These are phyloP conservation scores for Cherax destructor DNA, from an alignment of 1,140 invertebrate genomes.

Conservation along the genomic window DNA sequence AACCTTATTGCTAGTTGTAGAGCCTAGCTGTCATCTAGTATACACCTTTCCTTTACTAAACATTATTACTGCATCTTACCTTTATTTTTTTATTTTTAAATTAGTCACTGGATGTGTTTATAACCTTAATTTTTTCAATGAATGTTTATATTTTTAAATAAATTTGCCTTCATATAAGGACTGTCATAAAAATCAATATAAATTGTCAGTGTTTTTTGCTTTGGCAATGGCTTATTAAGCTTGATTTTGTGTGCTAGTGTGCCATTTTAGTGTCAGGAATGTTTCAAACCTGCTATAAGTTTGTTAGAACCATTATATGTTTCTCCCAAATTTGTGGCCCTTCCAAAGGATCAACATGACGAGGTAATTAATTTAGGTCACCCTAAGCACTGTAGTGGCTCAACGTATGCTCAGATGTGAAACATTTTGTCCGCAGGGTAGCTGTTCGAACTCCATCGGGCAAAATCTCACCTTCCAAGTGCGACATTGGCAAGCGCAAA, in stretches of 20 bases:
- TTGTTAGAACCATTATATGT: neutral
- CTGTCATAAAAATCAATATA: neutral
- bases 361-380: constrained; percentile 7
- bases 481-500: constrained; percentile 35
- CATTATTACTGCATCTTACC: neutral
- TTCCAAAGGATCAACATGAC: constrained; percentile 21
- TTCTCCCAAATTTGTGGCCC: constrained; percentile 6
- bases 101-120: neutral
- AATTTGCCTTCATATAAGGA: neutral
- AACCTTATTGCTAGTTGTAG: too few relatives aligned
- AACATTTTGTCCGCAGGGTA: constrained; percentile 18
- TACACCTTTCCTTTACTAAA: neutral
- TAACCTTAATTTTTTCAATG: neutral
- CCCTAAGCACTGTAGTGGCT: neutral
- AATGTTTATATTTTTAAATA: constrained; percentile 1
- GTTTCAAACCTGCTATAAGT: neutral
- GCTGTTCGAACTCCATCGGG: constrained; percentile 48
- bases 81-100: neutral
- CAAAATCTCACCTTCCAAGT: constrained; percentile 55
- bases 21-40: neutral
- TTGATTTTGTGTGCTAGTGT: constrained; percentile 17
- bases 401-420: neutral
- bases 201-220: constrained; percentile 7
- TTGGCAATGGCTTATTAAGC: constrained; percentile 42
- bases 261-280: neutral